Conservation (phyloP, 1,140 invertebrate genomes). For the Diorhabda sublineata region DNA sequence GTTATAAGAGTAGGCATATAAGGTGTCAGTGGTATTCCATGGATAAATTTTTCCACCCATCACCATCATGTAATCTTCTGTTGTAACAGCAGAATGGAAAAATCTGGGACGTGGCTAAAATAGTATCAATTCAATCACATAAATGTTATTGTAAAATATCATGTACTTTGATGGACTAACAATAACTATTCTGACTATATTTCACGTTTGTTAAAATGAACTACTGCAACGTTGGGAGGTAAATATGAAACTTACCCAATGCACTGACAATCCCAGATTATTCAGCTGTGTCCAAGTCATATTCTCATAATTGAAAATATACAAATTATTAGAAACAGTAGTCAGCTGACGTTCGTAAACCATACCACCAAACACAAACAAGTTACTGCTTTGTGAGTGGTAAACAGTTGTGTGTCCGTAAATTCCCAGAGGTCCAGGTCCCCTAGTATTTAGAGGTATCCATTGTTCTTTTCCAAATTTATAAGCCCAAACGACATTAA, state of each 20-base stretch:
- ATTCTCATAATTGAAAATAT: conserved; percentile 71
- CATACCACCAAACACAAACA: conserved; percentile 90
- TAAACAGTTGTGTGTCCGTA: conserved; percentile 91
- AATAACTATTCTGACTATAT: conserved; percentile 4
- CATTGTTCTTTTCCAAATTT: conserved; percentile 65
- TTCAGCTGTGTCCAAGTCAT: conserved; percentile 70
- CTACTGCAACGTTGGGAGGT: too few relatives aligned
- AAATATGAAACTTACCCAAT: conserved; percentile 32
- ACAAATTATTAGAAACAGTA: conserved; percentile 69
- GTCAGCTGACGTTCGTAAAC: conserved; percentile 49
- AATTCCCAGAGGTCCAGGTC: conserved; percentile 73
- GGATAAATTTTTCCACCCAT: conserved; percentile 77
- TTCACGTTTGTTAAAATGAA: neutral
- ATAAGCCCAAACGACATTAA: conserved; percentile 78
- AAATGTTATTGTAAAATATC: neutral
- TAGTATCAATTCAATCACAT: conserved; percentile 2
- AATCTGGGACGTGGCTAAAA: conserved; percentile 69
- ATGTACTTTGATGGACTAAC: neutral
- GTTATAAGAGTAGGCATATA: conserved; percentile 82
- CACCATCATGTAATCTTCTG: conserved; percentile 84
- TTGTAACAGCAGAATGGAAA: conserved; percentile 84
- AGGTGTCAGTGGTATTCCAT: conserved; percentile 64
- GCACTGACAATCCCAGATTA: conserved; percentile 27
- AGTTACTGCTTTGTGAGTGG: conserved; percentile 70
- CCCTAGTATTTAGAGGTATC: conserved; percentile 57